These are phyloP conservation scores for Peromyscus aztecus DNA, from an alignment of 2,797 vertebrate genomes.

Conservation along the genomic window DNA sequence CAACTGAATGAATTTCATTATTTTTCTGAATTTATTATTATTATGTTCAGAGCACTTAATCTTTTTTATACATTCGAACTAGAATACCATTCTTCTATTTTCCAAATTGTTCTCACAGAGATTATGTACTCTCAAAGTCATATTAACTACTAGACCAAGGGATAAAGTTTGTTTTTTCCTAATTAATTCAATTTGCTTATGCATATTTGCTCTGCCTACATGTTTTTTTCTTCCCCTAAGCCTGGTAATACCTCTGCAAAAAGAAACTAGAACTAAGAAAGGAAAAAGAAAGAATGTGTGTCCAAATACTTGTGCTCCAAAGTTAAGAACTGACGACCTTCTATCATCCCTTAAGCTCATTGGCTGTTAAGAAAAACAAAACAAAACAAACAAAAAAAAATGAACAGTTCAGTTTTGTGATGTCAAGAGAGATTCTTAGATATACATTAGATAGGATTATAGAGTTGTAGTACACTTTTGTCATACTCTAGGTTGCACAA, in stretches of 20 bases:
- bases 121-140: slow-evolving; percentile 84
- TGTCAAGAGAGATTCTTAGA: slow-evolving; percentile 82
- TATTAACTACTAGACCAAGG: slow-evolving; percentile 79
- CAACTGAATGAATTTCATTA: slow-evolving; percentile 79
- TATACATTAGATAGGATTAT: slow-evolving; percentile 79
- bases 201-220: slow-evolving; percentile 83
- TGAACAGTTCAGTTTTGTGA: slow-evolving; percentile 82
- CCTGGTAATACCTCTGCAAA: slow-evolving; percentile 72
- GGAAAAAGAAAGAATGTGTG: slow-evolving; percentile 54
- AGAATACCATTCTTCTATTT: slow-evolving; percentile 84
- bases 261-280: slow-evolving; percentile 69
- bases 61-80: slow-evolving; percentile 81
- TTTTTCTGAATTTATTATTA: slow-evolving; percentile 82
- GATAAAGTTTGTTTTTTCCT: slow-evolving; percentile 81
- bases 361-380: background rate
- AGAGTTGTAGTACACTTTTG: slow-evolving; percentile 81
- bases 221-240: slow-evolving; percentile 59
- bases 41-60: slow-evolving; percentile 77
- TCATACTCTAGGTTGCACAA: slow-evolving; percentile 77
- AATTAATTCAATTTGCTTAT: slow-evolving; percentile 88
- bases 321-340: too few relatives aligned
- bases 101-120: slow-evolving; percentile 84
- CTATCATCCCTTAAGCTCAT: background rate
- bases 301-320: slow-evolving; percentile 17
- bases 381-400: slow-evolving; percentile 61